Percentiles rank a stretch among this genome's conserved stretches.
Conservation (phyloP, 2,888 invertebrate species). For the Coenonympha arcania region DNA sequence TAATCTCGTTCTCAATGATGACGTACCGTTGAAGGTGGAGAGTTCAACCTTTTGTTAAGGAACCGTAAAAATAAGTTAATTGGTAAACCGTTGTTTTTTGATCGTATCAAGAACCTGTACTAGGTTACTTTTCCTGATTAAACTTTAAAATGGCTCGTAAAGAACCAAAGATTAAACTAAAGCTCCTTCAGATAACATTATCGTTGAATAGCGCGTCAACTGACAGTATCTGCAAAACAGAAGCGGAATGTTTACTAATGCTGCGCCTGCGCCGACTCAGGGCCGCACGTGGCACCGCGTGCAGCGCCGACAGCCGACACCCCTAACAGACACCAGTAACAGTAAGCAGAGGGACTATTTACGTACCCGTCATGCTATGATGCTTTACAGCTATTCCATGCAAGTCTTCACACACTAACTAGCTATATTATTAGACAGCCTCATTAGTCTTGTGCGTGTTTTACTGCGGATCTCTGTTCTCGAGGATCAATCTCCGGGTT, state of each 20-base stretch:
- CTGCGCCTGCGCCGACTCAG: constrained; percentile 46
- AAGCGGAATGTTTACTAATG: constrained; percentile 41
- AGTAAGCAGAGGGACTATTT: constrained; percentile 51
- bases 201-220: constrained; percentile 3
- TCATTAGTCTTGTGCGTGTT: background rate
- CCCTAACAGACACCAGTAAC: constrained; percentile 42
- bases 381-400: constrained; percentile 34
- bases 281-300: constrained; percentile 31
- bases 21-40: no score
- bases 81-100: no score
- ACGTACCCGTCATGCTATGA: constrained; percentile 36
- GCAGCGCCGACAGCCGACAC: constrained; percentile 25
- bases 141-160: no score
- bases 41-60: no score
- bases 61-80: no score
- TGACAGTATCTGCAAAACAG: constrained; percentile 18
- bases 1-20: no score
- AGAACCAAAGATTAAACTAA: background rate
- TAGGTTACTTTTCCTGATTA: no score
- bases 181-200: constrained; percentile 3
- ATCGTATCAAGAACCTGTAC: no score
- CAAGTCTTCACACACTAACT: constrained; percentile 16
- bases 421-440: constrained; percentile 11
- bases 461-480: no score
- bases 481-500: no score